A percentile compares a stretch with the other conserved stretches of the same genome.
These are phyloP conservation scores for Oryzias javanicus DNA, from an alignment of 2,113 vertebrate genomes.

Conservation along the genomic window DNA sequence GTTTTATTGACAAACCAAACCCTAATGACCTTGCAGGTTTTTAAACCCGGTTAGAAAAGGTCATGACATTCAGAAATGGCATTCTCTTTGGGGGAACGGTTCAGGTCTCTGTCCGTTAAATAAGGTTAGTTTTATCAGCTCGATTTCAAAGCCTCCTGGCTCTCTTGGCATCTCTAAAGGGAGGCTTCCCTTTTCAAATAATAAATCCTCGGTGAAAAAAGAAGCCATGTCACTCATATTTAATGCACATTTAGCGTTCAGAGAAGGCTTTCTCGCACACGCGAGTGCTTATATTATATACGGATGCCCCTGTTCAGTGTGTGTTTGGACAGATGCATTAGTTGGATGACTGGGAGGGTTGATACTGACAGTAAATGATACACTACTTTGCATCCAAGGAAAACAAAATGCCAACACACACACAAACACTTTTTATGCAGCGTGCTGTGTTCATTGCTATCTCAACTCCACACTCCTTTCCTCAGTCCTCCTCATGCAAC, in stretches of 20 bases:
- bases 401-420: not conserved
- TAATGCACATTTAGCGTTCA: conserved; percentile 31
- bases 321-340: conserved; percentile 31
- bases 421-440: conserved; percentile 34
- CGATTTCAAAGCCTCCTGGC: conserved; percentile 42
- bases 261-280: conserved; percentile 14
- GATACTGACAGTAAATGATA: conserved; percentile 45
- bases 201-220: conserved; percentile 27
- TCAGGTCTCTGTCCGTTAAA: conserved; percentile 59
- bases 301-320: conserved; percentile 15
- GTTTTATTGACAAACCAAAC: conserved; percentile 69
- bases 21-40: conserved; percentile 68
- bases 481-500: conserved; percentile 22
- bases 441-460: conserved; percentile 29
- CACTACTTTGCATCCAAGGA: conserved; percentile 4
- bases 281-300: conserved; percentile 15
- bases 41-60: conserved; percentile 72
- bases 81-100: conserved; percentile 67
- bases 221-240: conserved; percentile 15
- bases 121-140: conserved; percentile 63
- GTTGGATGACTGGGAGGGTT: conserved; percentile 29
- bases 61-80: conserved; percentile 77
- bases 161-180: conserved; percentile 27
- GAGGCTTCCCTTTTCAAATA: conserved; percentile 14
- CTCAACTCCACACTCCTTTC: conserved; percentile 15